These are phyloP conservation scores for Poeciliopsis infans DNA, from an alignment of 2,797 vertebrate species.

Conservation along the genomic window DNA sequence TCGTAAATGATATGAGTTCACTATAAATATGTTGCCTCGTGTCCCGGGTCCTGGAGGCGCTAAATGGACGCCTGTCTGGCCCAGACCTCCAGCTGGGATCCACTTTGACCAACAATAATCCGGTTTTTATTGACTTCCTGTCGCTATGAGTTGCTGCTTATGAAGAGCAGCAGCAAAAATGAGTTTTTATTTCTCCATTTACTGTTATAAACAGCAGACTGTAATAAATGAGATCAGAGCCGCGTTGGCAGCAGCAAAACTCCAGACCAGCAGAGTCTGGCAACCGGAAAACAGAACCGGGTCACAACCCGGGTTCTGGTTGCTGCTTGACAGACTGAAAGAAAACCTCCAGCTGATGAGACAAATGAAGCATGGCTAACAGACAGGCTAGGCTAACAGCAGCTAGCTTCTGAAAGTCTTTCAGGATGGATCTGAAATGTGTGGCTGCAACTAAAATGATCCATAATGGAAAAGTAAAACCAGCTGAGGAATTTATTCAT, in stretches of 20 bases:
- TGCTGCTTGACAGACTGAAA: neutral
- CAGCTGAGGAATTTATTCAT: neutral
- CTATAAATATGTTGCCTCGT: neutral
- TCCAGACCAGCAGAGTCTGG: neutral
- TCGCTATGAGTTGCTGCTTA: conserved; percentile 42
- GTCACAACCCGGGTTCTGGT: neutral
- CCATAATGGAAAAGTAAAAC: neutral
- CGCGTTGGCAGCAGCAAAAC: neutral
- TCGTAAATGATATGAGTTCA: neutral
- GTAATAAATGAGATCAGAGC: neutral
- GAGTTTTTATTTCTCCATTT: neutral
- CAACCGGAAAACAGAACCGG: neutral
- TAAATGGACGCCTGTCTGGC: neutral
- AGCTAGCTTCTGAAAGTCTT: neutral
- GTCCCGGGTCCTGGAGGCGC: neutral
- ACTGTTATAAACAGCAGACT: neutral
- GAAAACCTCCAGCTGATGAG: neutral
- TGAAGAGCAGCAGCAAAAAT: conserved; percentile 44
- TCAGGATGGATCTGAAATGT: neutral
- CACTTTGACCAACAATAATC: conserved; percentile 61
- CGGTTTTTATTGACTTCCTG: conserved; percentile 68
- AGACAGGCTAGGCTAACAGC: neutral
- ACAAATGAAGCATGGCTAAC: neutral
- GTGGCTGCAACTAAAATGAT: neutral
- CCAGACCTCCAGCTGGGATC: conserved; percentile 9